phyloP scores from a whole-genome alignment of 2,113 vertebrate genomes.

The Geothlypis trichas region DNA sequence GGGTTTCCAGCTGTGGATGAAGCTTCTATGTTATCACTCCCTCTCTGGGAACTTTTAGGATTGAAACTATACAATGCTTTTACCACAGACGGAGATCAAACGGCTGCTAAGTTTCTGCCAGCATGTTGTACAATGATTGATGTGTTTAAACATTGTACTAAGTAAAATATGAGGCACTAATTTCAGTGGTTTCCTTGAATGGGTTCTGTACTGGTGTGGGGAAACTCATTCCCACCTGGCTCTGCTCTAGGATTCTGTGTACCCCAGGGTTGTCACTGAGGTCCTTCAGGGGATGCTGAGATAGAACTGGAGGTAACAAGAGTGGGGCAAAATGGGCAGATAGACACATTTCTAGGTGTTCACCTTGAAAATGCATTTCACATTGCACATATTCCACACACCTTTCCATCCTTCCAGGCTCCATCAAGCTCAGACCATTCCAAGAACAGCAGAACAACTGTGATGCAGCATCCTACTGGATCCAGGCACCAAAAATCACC shows the following conservation, averaged over 20 bases:
- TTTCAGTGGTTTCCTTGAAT: neutral
- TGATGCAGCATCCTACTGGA: no score
- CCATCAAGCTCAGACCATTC: accelerated
- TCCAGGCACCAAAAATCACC: neutral
- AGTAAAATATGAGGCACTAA: neutral
- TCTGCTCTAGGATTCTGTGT: neutral
- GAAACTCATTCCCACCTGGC: neutral
- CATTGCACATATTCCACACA: accelerated
- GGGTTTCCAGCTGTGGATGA: neutral
- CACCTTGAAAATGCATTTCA: neutral
- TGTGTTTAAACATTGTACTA: neutral
- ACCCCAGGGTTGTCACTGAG: neutral
- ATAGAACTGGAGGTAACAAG: neutral
- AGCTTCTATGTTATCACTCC: neutral
- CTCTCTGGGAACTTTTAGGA: neutral
- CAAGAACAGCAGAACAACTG: neutral
- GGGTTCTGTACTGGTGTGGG: neutral
- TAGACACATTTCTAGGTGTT: accelerated
- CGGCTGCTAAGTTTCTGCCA: neutral
- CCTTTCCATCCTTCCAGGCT: accelerated
- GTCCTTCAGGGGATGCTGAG: neutral
- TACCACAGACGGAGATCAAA: neutral
- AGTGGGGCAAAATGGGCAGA: neutral
- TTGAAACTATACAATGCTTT: neutral
- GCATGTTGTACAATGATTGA: neutral